A percentile compares a stretch with the other conserved stretches of the same genome.
Evolutionary conservation across 2,888 invertebrate species (phyloP).

Genomic region (Spilosoma lubricipeda): DNA sequence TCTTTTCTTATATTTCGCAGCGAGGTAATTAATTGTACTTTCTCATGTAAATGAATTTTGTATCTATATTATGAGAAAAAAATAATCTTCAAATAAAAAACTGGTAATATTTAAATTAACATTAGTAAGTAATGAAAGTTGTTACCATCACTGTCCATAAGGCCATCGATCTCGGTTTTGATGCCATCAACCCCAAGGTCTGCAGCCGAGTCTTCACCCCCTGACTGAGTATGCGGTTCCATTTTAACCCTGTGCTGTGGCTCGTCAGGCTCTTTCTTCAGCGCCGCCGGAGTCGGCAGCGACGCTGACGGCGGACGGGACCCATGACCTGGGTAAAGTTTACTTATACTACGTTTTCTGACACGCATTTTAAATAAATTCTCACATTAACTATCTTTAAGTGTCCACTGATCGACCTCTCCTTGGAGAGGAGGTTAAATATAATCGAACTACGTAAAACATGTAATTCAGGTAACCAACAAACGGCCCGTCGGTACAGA

Average conservation of each 20-base stretch:
- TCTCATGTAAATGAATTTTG: too few species aligned
- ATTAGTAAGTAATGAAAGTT: neutral
- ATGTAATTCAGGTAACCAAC: neutral
- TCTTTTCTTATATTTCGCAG: too few species aligned
- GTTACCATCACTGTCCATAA: conserved; percentile 83
- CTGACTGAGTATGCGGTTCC: conserved; percentile 79
- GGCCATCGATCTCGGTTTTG: conserved; percentile 84
- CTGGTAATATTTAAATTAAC: too few species aligned
- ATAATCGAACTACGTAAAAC: neutral
- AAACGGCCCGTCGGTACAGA: neutral
- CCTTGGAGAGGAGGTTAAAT: too few species aligned
- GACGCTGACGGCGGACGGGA: conserved; percentile 84
- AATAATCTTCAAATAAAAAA: too few species aligned
- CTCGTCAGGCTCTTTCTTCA: conserved; percentile 83
- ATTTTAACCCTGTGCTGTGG: conserved; percentile 79
- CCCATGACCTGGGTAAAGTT: conserved; percentile 72
- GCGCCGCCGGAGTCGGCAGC: conserved; percentile 82
- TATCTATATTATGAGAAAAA: too few species aligned
- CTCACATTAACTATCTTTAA: too few species aligned
- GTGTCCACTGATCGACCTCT: too few species aligned
- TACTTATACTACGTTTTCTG: conserved; percentile 12
- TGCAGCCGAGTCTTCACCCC: conserved; percentile 72
- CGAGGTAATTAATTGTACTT: too few species aligned
- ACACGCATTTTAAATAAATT: neutral
- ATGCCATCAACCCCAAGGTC: conserved; percentile 83